Evolutionary conservation across 2,888 invertebrate genomes (phyloP), one percentile per base, ranked within the genome.

Genomic region (Odontocerum albicorne): DNA sequence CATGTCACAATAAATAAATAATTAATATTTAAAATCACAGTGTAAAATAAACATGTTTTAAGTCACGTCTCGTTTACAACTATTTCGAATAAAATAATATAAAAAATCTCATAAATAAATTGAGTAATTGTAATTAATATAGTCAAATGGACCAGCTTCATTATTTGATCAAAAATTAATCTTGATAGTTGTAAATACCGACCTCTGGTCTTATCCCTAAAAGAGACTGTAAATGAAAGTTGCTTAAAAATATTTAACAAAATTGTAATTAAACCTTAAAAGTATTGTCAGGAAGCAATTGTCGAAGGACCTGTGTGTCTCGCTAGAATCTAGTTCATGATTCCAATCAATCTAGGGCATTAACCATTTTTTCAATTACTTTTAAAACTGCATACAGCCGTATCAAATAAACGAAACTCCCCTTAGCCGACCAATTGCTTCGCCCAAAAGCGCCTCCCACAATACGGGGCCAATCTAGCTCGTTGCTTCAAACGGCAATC

Each of bases 311-410:
- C 39, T 38, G 7, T 12, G n/a, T 38, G 2, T 1, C 3, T 12
- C 49, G 20, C 36, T 17, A 22, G 27, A 31, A 27, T 12, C 10
- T 12, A 17, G 4, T 40, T 15, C 16, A 13, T 44, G 39, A 39
- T 50, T 15, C 20, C 50, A 35, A 32, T 40, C 42, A 40, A 42
- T 42, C 44, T 19, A 44, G 19, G 44, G 44, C 36, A 46, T 46
- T 45, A 45, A 49, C 20, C 43, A 51, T 50, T 55, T 45, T 17
- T 13, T 39, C 50, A 55, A 55, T 55, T 55, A 50, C 50, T 39
- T 17, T 44, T 50, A 55, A 55, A 55, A 55, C 36, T 45, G 55
- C 50, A 45, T 44, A 46, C 15, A n/a, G n/a, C n/a, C 36, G 43
- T 21, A 15, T 36, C 47, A 47, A 40, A 40, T 10, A 47, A 32